Evolutionary conservation across 2,113 vertebrate species (phyloP).

Genomic region (Hassar affinis): DNA sequence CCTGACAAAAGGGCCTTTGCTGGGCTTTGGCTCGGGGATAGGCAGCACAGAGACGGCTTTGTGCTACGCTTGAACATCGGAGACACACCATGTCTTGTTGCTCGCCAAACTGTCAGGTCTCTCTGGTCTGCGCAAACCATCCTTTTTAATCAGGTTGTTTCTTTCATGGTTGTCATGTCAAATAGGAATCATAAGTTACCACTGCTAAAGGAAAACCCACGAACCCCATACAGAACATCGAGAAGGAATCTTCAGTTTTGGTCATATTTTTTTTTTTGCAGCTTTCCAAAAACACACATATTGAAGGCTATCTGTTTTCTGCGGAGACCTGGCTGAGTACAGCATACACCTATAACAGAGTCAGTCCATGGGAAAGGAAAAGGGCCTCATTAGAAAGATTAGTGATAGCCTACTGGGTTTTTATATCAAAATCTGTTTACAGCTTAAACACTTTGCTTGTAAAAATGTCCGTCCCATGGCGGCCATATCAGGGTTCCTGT

Average conservation of each 20-base stretch:
- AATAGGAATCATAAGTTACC: slow-evolving; percentile 8
- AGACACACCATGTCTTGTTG: slow-evolving; percentile 33
- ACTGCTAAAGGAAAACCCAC: neutral
- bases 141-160: slow-evolving; percentile 38
- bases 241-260: neutral
- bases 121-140: slow-evolving; percentile 24
- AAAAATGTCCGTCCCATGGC: slow-evolving; percentile 48
- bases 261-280: neutral
- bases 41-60: slow-evolving; percentile 55
- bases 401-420: slow-evolving; percentile 42
- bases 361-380: slow-evolving; percentile 38
- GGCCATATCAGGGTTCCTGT: slow-evolving; percentile 39
- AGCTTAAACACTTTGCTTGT: slow-evolving; percentile 42
- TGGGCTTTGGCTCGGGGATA: slow-evolving; percentile 30
- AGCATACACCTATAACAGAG: slow-evolving; percentile 4
- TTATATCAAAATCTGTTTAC: slow-evolving; percentile 54
- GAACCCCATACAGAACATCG: neutral
- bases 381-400: slow-evolving; percentile 47
- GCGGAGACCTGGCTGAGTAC: slow-evolving; percentile 11
- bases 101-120: slow-evolving; percentile 49
- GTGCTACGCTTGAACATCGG: slow-evolving; percentile 41
- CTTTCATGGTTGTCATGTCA: slow-evolving; percentile 5
- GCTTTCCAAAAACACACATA: neutral
- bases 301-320: slow-evolving; percentile 3
- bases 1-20: slow-evolving; percentile 50